A percentile compares a stretch with the other conserved stretches of the same genome.
phyloP scores from a whole-genome alignment of 37 sponge, comb jelly and placozoan species.

The Mnemiopsis leidyi region DNA sequence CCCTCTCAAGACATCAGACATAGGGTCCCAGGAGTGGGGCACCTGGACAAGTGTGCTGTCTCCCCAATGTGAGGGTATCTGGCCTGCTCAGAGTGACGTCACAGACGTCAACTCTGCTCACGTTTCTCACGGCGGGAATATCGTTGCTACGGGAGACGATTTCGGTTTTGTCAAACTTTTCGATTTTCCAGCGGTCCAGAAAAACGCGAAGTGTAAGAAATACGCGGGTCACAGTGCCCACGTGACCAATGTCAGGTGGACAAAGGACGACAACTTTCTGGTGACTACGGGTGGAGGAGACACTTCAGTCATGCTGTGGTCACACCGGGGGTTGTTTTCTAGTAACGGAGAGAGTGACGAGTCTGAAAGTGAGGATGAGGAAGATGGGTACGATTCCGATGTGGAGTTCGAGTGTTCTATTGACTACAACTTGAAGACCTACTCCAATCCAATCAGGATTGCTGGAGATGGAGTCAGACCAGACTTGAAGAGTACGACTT shows the following conservation, averaged over 20 bases:
- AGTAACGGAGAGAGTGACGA: constrained; percentile 72
- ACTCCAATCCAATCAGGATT: constrained; percentile 77
- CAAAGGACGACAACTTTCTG: constrained; percentile 73
- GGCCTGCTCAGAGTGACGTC: constrained; percentile 89
- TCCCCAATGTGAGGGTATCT: constrained; percentile 73
- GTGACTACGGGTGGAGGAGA: constrained; percentile 92
- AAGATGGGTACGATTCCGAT: constrained; percentile 96
- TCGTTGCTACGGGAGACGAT: constrained; percentile 96
- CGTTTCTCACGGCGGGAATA: constrained; percentile 74
- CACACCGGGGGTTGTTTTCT: constrained; percentile 20
- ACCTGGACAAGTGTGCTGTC: constrained; percentile 90
- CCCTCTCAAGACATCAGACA: constrained; percentile 71
- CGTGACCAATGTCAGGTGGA: constrained; percentile 94
- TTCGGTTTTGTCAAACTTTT: constrained; percentile 94
- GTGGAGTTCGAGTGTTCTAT: constrained; percentile 88
- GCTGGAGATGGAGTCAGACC: constrained; percentile 58
- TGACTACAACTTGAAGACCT: constrained; percentile 87
- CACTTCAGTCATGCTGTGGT: constrained; percentile 88
- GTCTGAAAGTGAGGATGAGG: constrained; percentile 86
- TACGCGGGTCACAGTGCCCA: constrained; percentile 98
- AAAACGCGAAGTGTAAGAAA: constrained; percentile 90
- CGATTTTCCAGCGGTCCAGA: constrained; percentile 85
- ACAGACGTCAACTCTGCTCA: constrained; percentile 96
- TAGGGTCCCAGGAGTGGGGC: constrained; percentile 75
- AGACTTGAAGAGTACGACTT: background rate